Percentiles rank a stretch among this genome's conserved stretches.
phyloP scores from a whole-genome alignment of 2,113 vertebrate genomes.

The Daphoenositta chrysoptera region DNA sequence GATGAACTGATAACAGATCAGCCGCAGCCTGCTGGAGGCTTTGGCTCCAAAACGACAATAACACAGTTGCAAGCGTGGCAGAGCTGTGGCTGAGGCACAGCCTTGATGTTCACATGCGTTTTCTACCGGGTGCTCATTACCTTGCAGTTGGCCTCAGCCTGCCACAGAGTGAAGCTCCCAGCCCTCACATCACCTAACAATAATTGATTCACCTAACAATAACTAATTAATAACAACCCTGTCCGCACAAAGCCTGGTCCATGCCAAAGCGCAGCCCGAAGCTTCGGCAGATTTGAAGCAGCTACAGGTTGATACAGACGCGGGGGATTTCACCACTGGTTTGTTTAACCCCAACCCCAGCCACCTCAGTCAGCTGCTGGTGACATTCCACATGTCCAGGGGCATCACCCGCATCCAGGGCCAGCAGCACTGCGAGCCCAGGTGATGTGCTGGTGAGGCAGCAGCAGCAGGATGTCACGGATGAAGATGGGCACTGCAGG shows the following conservation, averaged over 20 bases:
- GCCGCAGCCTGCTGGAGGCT: neutral
- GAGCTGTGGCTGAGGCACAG: neutral
- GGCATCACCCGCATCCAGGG: neutral
- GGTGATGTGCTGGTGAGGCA: rapidly evolving
- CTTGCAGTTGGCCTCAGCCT: neutral
- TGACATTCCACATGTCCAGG: rapidly evolving
- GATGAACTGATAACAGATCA: neutral
- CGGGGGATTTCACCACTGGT: neutral
- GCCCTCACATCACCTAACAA: neutral
- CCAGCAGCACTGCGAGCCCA: neutral
- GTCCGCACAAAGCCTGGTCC: neutral
- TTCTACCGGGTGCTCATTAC: rapidly evolving
- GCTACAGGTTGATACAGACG: neutral
- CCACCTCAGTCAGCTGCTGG: neutral
- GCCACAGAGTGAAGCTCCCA: neutral
- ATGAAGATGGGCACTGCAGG: neutral
- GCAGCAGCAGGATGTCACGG: rapidly evolving
- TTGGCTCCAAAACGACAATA: neutral
- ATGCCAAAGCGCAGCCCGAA: neutral
- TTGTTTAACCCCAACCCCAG: neutral
- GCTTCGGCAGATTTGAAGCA: rapidly evolving
- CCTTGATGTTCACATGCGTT: rapidly evolving
- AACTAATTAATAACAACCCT: neutral
- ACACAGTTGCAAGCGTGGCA: rapidly evolving
- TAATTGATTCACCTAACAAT: neutral